Evolutionary conservation across 2,888 invertebrate genomes (phyloP), one percentile per base, ranked within the genome.

Genomic region (Hydrotaea cyrtoneurina): DNA sequence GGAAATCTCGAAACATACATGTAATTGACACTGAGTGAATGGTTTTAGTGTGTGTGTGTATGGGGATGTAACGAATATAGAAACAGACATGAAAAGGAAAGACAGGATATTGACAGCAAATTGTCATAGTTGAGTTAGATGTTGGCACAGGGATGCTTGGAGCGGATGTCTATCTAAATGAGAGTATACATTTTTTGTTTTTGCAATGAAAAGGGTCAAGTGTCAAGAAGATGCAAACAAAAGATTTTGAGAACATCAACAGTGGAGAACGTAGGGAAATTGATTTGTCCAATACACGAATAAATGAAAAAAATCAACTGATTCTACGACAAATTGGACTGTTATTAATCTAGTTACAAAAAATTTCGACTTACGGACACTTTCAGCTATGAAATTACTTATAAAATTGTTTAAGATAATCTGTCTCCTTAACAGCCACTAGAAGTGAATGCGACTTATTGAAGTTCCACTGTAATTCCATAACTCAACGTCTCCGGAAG

Each of bases 1-100:
- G 23, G 23, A 31, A 31, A 59, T 59, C 59, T 23, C 15, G 21
- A 83, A 83, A 73, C 59, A 74, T 62, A 55, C 59, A n/a, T 83
- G 79, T 59, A 66, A 73, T 69, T 83, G 83, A 83, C 83, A 83
- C 77, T 46, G 74, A 74, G 80, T 80, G 62, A 78, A 80, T 83
- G 80, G 80, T 59, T 77, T 62, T 77, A 77, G 77, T 57, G 3
- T 57, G 19, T 57, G 7, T 21, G 57, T 7, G 19, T 21, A 23
- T 2, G 11, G 3, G 11, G 21, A 19, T 19, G 57, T 10, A 23
- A 19, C 10, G 21, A 53, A 19, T n/a, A n/a, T n/a, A n/a, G n/a
- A 19, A 43, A 43, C 43, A 26, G 26, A 55, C 8, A 8, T 55
- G 55, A 21, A 55, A 55, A 11, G 55, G 15, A 39, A 64, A 39